Conservation (phyloP, 1,140 invertebrate species). For the Drosophila equinoxialis region DNA sequence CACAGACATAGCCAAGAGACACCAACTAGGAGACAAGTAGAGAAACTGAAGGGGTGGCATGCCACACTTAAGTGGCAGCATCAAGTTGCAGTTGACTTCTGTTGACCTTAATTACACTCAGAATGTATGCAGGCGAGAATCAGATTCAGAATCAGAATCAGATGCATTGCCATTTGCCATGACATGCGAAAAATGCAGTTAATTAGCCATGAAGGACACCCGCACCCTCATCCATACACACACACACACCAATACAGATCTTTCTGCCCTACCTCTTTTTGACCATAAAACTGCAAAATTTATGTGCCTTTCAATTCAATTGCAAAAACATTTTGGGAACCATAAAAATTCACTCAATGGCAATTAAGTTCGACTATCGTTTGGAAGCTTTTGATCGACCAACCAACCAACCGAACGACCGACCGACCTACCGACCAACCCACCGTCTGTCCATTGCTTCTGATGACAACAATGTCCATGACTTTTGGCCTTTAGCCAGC, state of each 20-base stretch:
- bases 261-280: neutral
- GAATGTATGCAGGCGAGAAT: conserved; percentile 62
- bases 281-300: conserved; percentile 44
- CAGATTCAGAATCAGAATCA: conserved; percentile 40
- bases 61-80: conserved; percentile 40
- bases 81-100: conserved; percentile 71
- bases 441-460: conserved; percentile 22
- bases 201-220: conserved; percentile 71
- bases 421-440: conserved; percentile 21
- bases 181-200: conserved; percentile 73
- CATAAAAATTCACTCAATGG: conserved; percentile 73
- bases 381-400: conserved; percentile 29
- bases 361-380: conserved; percentile 68
- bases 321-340: conserved; percentile 62
- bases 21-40: conserved; percentile 12
- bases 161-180: conserved; percentile 29
- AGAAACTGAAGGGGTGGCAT: conserved; percentile 24
- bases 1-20: conserved; percentile 26
- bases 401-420: conserved; percentile 28
- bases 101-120: conserved; percentile 71
- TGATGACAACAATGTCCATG: conserved; percentile 62
- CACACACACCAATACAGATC: neutral
- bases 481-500: conserved; percentile 62
- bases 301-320: conserved; percentile 72
- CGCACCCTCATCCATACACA: conserved; percentile 1